Percentiles rank a stretch among this genome's conserved stretches.
Evolutionary conservation across 2,888 invertebrate genomes (phyloP).

Genomic region (Operophtera brumata): DNA sequence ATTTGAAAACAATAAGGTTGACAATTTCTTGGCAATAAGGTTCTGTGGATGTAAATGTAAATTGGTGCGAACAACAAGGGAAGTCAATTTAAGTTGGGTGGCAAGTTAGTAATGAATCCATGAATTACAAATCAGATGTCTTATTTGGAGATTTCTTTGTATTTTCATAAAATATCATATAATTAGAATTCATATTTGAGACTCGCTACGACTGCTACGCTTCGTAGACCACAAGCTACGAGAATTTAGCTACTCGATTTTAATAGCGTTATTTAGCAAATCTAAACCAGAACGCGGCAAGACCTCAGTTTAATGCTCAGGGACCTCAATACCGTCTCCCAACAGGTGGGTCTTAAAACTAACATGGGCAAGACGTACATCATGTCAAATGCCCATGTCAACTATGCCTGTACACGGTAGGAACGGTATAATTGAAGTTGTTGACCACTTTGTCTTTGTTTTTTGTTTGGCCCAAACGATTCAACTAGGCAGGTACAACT

Average conservation of each 20-base stretch:
- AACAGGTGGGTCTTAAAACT: too few relatives aligned
- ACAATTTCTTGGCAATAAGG: neutral
- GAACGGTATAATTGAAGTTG: too few relatives aligned
- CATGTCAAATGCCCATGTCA: too few relatives aligned
- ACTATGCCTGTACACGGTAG: too few relatives aligned
- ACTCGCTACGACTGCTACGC: neutral
- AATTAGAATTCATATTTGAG: neutral
- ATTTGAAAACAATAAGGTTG: neutral
- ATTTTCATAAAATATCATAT: neutral
- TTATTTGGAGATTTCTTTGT: conserved; percentile 1
- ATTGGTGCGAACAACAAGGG: conserved; percentile 41
- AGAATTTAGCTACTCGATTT: neutral
- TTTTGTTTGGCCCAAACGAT: too few relatives aligned
- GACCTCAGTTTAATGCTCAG: too few relatives aligned
- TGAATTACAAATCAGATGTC: conserved; percentile 50
- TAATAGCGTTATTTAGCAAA: too few relatives aligned
- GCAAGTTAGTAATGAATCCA: conserved; percentile 50
- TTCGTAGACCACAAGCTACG: neutral
- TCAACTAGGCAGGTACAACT: too few relatives aligned
- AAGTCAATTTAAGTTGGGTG: conserved; percentile 55
- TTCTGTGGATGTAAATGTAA: conserved; percentile 3
- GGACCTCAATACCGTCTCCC: too few relatives aligned
- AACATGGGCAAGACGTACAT: too few relatives aligned
- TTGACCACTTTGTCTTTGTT: too few relatives aligned
- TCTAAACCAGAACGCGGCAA: too few relatives aligned